Base-by-base conservation (phyloP, 2,888 invertebrate species). In the Apeira syringaria region DNA sequence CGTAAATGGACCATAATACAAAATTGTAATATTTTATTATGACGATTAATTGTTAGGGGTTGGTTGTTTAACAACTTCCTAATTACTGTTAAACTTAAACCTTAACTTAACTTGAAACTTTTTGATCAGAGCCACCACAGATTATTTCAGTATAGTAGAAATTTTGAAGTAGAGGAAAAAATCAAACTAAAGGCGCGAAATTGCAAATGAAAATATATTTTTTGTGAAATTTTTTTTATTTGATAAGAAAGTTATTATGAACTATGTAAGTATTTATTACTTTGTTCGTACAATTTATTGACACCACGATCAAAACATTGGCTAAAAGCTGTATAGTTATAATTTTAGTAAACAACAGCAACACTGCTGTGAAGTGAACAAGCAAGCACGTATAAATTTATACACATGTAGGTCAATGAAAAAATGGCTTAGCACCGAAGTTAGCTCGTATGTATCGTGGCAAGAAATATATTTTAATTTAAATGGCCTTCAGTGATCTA, bases 401-500 rank as follows among this genome's bases (percentile, higher is more conserved):
- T 85, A 85, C 84, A 87, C 85, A 87, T 89, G 87, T 88, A 89
- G 89, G 87, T 88, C 88, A 87, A 80, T 86, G 86, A 84, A 89
- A 89, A 83, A 90, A 88, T 90, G 90, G 90, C 88, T 84, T 88
- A 88, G 80, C 78, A 74, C 74, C 77, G 74, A 74, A 76, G 69
- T 64, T 69, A 83, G 77, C 76, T 82, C 80, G 59, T 88, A 84
- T 84, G 83, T 84, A 80, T 82, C 84, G 87, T 89, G 88, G 86
- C 86, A 87, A 85, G 79, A 78, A 82, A 83, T 81, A 86, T 76
- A 75, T 83, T 88, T 81, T 83, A 83, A 81, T 88, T 83, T 90
- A 90, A 89, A 90, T 90, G 90, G 90, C 90, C 82, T 90, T 85
- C 88, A 90, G 89, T 89, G 90, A 89, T 87, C 76, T 90, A 80